Evolutionary conservation across 2,113 vertebrate species (phyloP), one percentile per base, ranked within the genome.

Genomic region (Lepisosteus oculatus): DNA sequence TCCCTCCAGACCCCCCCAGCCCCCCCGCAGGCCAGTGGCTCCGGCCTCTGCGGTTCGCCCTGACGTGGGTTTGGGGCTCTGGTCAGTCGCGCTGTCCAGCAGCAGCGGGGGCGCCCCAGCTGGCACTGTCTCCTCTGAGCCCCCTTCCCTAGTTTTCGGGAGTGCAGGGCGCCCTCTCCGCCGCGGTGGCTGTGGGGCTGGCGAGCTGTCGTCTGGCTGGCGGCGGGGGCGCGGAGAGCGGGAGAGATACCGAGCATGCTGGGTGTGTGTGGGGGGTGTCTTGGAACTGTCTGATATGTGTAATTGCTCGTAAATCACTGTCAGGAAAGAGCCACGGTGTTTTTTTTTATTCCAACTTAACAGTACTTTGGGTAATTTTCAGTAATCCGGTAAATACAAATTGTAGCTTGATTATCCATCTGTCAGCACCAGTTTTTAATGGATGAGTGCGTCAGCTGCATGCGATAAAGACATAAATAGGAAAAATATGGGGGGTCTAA

Each of bases 251-350:
- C 90, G 93, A 90, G 92, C 90, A 17, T 17, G 15, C 15, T 17
- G 15, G 15, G 15, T 17, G 15, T 17, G 15, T 17, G 93, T 88
- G 88, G 92, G 93, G 92, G 93, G 93, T 92, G 92, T 93, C 93
- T 91, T 92, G 92, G 86, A 89, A 84, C 87, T 92, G 91, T 87
- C 80, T 90, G 91, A 87, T 93, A 92, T 92, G 91, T 91, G 88
- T 91, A 91, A 90, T 84, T n/a, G 87, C 85, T 92, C 79, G 85
- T 14, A n/a, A 1, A n/a, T 59, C n/a, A 12, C 56, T 59, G 44
- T 61, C 72, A 83, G 84, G 77, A 87, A 77, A 90, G 83, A 79
- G 72, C 83, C 88, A 86, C 89, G 87, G 85, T 68, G 0, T 78
- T 81, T 86, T 90, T 85, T 81, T 90, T 91, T 89, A 79, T 81